phyloP scores from a whole-genome alignment of 2,113 vertebrate genomes.

The Panthera tigris region DNA sequence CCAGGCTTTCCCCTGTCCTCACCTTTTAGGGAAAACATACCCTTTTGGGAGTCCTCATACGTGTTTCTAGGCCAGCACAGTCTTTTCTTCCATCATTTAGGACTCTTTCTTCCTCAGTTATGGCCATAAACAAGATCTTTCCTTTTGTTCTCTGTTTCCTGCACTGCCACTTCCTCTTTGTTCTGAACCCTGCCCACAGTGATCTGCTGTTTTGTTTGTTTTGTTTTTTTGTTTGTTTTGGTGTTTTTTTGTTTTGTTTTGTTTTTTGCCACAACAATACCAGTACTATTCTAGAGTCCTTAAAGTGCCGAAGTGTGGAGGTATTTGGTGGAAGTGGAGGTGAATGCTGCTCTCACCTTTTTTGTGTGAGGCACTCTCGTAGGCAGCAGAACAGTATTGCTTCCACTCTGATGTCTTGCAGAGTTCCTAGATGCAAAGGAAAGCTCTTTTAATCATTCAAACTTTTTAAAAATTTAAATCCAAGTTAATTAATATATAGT shows the following conservation, averaged over 20 bases:
- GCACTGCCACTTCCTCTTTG: not conserved
- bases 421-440: not conserved
- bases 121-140: not conserved
- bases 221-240: too few relatives aligned
- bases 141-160: not conserved
- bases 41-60: rapidly evolving
- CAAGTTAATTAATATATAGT: too few relatives aligned
- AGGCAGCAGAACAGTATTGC: not conserved
- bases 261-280: not conserved
- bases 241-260: too few relatives aligned
- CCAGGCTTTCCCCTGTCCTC: not conserved
- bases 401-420: not conserved
- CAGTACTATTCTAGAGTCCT: not conserved
- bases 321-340: not conserved
- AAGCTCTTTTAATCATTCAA: not conserved
- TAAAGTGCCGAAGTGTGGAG: not conserved
- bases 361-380: not conserved
- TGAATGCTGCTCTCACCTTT: not conserved
- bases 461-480: not conserved
- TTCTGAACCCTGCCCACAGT: not conserved
- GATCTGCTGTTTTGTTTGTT: not conserved
- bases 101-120: not conserved
- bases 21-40: not conserved
- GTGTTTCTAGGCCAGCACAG: not conserved
- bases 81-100: not conserved